phyloP scores from a whole-genome alignment of 2,113 vertebrate species.

The Acanthisitta chloris region DNA sequence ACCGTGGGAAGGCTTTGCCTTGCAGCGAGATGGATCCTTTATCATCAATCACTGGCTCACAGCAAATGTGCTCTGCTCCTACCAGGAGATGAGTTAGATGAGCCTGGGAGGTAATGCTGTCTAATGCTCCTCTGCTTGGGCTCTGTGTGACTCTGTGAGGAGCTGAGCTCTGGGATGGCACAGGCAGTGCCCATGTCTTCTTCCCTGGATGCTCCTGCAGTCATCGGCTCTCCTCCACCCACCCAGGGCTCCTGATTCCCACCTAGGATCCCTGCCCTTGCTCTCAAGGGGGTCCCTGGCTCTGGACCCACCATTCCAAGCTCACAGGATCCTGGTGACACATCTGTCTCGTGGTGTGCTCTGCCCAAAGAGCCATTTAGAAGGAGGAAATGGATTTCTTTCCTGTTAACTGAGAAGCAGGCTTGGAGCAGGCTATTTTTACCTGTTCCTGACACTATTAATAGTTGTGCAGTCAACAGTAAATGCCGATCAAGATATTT shows the following conservation, averaged over 20 bases:
- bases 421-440: slow-evolving; percentile 46
- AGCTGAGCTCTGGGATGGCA: not conserved
- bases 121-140: not conserved
- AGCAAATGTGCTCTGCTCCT: not conserved
- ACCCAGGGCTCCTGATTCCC: not conserved
- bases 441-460: slow-evolving; percentile 22
- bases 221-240: not conserved
- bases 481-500: not conserved
- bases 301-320: accelerated
- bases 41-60: slow-evolving; percentile 3
- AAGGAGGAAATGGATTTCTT: slow-evolving; percentile 1
- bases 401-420: not conserved
- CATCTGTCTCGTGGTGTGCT: not conserved
- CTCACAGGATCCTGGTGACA: not conserved
- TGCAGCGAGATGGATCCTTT: not conserved
- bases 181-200: not conserved
- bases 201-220: not conserved
- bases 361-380: not conserved
- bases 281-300: not conserved
- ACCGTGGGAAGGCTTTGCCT: slow-evolving; percentile 12
- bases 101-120: not conserved
- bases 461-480: not conserved
- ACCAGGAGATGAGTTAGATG: not conserved
- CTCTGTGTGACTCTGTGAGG: not conserved
- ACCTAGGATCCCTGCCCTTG: not conserved